Conservation (phyloP, 1,140 invertebrate species). For the Drosophila kepulauana region DNA sequence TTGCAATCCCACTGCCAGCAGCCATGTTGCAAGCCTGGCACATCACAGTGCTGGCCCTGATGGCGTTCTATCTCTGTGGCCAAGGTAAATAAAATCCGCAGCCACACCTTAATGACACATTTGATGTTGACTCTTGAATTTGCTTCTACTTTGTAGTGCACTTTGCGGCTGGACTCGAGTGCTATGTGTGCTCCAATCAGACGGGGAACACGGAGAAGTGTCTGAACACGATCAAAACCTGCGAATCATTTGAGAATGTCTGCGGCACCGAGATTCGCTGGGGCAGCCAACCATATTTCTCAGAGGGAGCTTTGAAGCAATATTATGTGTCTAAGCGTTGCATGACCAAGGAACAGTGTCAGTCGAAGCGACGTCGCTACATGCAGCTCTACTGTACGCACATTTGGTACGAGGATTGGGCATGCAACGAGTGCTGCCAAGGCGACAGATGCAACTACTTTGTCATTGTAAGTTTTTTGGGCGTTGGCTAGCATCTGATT, state of each 20-base stretch:
- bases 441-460: conserved; percentile 99
- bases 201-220: conserved; percentile 97
- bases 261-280: conserved; percentile 96
- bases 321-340: conserved; percentile 97
- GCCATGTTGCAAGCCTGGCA: conserved; percentile 61
- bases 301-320: conserved; percentile 95
- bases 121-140: not conserved
- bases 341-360: conserved; percentile 92
- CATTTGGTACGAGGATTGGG: conserved; percentile 99
- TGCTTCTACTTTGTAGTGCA: conserved; percentile 49
- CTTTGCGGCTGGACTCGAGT: conserved; percentile 92
- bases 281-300: conserved; percentile 98
- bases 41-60: conserved; percentile 54
- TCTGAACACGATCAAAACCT: conserved; percentile 95
- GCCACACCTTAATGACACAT: conserved; percentile 60
- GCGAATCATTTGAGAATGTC: conserved; percentile 93
- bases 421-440: conserved; percentile 98
- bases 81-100: conserved; percentile 50
- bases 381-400: conserved; percentile 93
- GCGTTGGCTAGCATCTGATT: not conserved
- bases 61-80: conserved; percentile 61
- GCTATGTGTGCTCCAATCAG: conserved; percentile 97
- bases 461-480: conserved; percentile 92
- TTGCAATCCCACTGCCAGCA: not conserved
- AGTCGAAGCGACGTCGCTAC: conserved; percentile 88